Base-by-base conservation (phyloP, 2,797 vertebrate species). In the Okamejei kenojei region DNA sequence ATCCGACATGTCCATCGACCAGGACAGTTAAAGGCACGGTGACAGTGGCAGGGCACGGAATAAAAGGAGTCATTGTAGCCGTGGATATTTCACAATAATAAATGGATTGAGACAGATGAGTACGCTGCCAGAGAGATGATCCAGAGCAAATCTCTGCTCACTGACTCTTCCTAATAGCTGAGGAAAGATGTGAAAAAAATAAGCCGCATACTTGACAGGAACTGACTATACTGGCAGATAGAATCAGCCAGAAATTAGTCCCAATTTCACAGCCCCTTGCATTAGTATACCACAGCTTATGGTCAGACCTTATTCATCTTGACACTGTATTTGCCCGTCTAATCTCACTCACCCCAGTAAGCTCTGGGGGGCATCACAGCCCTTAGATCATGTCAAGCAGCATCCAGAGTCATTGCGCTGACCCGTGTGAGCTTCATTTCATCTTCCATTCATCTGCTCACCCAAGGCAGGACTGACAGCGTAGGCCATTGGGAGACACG, bases 161-260 rank as follows among this genome's bases (percentile, higher is more conserved):
- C 61, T 88, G 84, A 88, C 61, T 88, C 65, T 88, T 35, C 84
- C 68, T 88, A 74, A 74, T 91, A 74, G 90, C 38, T 29, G 45
- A 74, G 68, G 71, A 91, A 74, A 91, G 90, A 91, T 91, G 90
- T 45, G 68, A 74, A 74, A 74, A 54, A 91, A 79, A 38, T 45
- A 73, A 38, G 90, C 35, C 45, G 29, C 38, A 35, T 35, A 54
- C 65, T 91, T 91, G 90, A 91, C 90, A 74, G 90, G 35, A 91
- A 54, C 90, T 91, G 90, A 91, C 90, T 91, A 38, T 26, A 35
- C 19, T 73, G 90, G 71, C 90, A 74, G 90, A 71, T 68, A 91
- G 90, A 91, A 91, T 73, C 90, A 73, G 90, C 65, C 90, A 73
- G 90, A 91, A 73, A 91, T 91, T 91, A 74, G 90, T 74, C 68